Conservation (phyloP, 2,113 vertebrate species). For the Notothenia rossii region DNA sequence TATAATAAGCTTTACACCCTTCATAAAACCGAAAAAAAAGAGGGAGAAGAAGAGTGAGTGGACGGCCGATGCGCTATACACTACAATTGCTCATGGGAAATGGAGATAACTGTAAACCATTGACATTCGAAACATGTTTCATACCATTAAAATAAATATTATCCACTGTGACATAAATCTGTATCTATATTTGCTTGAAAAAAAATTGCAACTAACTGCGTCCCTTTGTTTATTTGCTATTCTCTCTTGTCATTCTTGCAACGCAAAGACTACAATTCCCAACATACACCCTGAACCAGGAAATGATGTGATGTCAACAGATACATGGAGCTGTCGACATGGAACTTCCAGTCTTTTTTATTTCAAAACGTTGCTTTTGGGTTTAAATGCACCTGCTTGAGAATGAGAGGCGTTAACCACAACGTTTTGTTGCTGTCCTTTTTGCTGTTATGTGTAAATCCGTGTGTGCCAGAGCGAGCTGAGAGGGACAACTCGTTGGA, state of each 20-base stretch:
- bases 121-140: not conserved
- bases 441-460: constrained; percentile 49
- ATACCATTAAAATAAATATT: rapidly evolving
- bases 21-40: no score
- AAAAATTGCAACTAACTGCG: rapidly evolving
- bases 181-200: not conserved
- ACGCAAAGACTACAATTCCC: constrained; percentile 76
- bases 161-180: not conserved
- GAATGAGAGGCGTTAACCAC: constrained; percentile 57
- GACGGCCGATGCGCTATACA: not conserved
- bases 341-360: constrained; percentile 32
- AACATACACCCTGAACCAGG: constrained; percentile 40
- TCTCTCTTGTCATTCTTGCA: rapidly evolving
- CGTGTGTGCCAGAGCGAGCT: constrained; percentile 27
- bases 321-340: constrained; percentile 55
- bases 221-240: not conserved
- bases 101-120: not conserved
- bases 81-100: constrained; percentile 54
- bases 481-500: constrained; percentile 25
- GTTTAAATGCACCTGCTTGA: constrained; percentile 37
- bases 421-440: constrained; percentile 26
- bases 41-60: no score
- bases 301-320: constrained; percentile 60
- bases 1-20: no score
- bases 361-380: constrained; percentile 26